Evolutionary conservation across 1,140 invertebrate genomes (phyloP), one percentile per base, ranked within the genome.

Genomic region (Calephelis nemesis): DNA sequence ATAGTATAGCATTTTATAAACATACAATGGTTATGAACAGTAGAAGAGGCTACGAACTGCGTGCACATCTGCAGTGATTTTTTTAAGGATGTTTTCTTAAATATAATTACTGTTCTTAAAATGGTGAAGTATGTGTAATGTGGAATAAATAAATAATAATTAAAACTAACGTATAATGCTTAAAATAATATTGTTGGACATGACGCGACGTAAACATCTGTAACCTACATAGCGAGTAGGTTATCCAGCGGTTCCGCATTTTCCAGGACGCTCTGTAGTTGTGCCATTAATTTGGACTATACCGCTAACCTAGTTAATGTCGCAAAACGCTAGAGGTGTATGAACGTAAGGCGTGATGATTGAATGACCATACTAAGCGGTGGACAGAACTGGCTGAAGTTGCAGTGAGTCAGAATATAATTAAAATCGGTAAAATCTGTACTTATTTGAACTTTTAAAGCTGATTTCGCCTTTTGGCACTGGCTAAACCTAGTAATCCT

Each of bases 181-280:
- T 73, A 62, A 67, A 65, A 65, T 67, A 70, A 68, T 50, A 62
- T 70, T 52, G 63, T 42, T 73, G 64, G 47, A 72, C 60, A 66
- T 62, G 63, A 69, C 58, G 58, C 68, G 64, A 63, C 47, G 69
- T 74, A 76, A 76, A 74, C 72, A 70, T 76, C 71, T 74, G 75
- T 74, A 76, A 80, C 76, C 78, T 80, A 80, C 76, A 77, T 81
- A 74, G 49, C 15, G 52, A 39, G 52, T 58, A 30, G 15, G 1
- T 19, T 58, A 11, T 58, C 52, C 52, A 58, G 11, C 0, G 19
- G 15, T 6, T 30, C 19, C 11, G 52, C 1, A 58, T 58, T 58
- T 39, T 58, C 10, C 6, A 58, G 52, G 52, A 58, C 11, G 19
- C 8, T 30, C 15, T 11, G 15, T 54, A 11, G 15, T 39, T 30